These are phyloP conservation scores for Drosophila melanocephala DNA, from an alignment of 2,888 invertebrate genomes.

Conservation along the genomic window DNA sequence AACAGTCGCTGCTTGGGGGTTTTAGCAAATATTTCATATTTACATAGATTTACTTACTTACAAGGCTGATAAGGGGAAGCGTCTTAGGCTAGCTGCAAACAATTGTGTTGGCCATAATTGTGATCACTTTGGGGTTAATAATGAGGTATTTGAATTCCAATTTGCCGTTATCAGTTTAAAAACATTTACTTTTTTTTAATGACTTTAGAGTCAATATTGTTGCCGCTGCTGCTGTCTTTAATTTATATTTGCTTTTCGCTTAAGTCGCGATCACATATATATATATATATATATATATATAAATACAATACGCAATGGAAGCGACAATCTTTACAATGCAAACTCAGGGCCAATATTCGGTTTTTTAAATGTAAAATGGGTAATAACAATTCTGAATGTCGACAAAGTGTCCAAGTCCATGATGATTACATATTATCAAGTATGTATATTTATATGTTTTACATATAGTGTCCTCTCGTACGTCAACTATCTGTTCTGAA, in stretches of 20 bases:
- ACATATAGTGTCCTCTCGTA: background rate
- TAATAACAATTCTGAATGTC: background rate
- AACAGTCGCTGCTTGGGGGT: background rate
- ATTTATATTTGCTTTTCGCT: conserved; percentile 14
- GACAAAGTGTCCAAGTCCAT: background rate
- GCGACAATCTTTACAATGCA: conserved; percentile 21
- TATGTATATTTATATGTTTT: background rate
- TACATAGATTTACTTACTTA: background rate
- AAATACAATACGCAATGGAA: conserved; percentile 6
- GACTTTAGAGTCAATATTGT: background rate
- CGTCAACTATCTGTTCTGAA: background rate
- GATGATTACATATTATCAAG: background rate
- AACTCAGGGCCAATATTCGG: conserved; percentile 28
- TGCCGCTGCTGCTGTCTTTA: background rate
- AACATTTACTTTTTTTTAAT: background rate
- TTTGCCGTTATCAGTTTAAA: conserved; percentile 7
- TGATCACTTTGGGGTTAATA: background rate
- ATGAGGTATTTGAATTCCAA: conserved; percentile 4
- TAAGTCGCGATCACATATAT: background rate
- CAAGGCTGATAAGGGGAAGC: conserved; percentile 9
- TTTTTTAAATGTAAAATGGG: background rate
- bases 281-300: background rate
- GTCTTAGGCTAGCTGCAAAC: conserved; percentile 4
- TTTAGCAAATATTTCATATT: background rate
- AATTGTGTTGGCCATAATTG: background rate